These are phyloP conservation scores for Triplophysa siluroides DNA, from an alignment of 2,113 vertebrate genomes.

Conservation along the genomic window DNA sequence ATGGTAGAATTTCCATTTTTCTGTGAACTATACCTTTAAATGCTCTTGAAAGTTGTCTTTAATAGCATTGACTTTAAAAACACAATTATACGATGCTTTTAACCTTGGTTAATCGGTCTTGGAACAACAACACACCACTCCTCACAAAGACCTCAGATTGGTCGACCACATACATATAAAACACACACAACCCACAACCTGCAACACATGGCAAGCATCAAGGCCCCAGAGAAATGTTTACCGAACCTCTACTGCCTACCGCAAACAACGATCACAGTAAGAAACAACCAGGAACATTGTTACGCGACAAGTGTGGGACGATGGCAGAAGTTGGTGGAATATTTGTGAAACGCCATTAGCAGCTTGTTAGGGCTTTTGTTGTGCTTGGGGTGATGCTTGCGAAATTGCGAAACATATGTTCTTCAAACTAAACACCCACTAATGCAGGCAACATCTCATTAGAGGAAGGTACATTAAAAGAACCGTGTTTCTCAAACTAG, in stretches of 20 bases:
- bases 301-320: background rate
- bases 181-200: background rate
- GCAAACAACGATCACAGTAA: slow-evolving; percentile 1
- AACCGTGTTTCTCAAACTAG: background rate
- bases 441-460: slow-evolving; percentile 15
- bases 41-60: no score
- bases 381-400: slow-evolving; percentile 13
- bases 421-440: slow-evolving; percentile 19
- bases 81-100: no score
- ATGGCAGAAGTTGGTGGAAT: slow-evolving; percentile 9
- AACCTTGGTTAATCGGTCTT: no score
- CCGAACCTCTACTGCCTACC: background rate
- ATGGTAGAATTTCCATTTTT: no score
- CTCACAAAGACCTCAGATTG: background rate
- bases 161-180: background rate
- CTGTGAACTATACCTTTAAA: no score
- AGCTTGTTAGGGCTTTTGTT: slow-evolving; percentile 17
- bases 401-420: slow-evolving; percentile 13
- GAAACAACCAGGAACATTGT: background rate
- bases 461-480: slow-evolving; percentile 5
- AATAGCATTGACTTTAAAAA: no score
- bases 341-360: background rate
- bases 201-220: background rate
- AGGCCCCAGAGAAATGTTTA: slow-evolving; percentile 11
- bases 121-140: background rate